Conservation (phyloP, 2,797 vertebrate species). For the Coregonus suidteri region DNA sequence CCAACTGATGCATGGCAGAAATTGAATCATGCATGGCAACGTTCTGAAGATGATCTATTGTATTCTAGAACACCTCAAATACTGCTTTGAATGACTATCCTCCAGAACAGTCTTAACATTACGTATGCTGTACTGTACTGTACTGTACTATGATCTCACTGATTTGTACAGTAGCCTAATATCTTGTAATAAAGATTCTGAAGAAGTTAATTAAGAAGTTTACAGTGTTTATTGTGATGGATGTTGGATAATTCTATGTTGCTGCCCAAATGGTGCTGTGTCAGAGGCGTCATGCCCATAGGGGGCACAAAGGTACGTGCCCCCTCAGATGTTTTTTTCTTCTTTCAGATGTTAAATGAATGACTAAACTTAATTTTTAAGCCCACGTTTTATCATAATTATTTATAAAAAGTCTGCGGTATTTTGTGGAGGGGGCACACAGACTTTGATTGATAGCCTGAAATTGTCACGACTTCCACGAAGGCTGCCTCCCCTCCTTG, state of each 20-base stretch:
- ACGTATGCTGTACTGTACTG: conserved; percentile 70
- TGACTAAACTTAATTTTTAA: no score
- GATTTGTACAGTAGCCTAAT: conserved; percentile 80
- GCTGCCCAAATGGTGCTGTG: conserved; percentile 12
- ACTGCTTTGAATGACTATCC: conserved; percentile 84
- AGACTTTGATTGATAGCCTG: no score
- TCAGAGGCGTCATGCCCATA: no score
- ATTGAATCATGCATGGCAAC: conserved; percentile 74
- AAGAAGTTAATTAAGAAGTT: conserved; percentile 49
- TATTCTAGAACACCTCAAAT: conserved; percentile 82
- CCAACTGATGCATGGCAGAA: conserved; percentile 89
- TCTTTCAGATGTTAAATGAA: no score
- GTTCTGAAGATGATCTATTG: conserved; percentile 74
- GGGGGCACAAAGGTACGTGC: no score
- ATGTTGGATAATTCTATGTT: no score
- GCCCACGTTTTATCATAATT: no score
- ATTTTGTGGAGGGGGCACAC: no score
- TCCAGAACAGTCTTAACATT: conserved; percentile 80
- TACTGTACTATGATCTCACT: conserved; percentile 82
- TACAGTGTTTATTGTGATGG: not conserved
- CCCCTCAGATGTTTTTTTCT: no score
- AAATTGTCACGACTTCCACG: no score
- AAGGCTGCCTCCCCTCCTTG: no score
- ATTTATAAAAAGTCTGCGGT: no score
- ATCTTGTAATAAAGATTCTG: conserved; percentile 83